A percentile compares a stretch with the other conserved stretches of the same genome.
These are phyloP conservation scores for Forficula auricularia DNA, from an alignment of 1,140 invertebrate genomes.

Conservation along the genomic window DNA sequence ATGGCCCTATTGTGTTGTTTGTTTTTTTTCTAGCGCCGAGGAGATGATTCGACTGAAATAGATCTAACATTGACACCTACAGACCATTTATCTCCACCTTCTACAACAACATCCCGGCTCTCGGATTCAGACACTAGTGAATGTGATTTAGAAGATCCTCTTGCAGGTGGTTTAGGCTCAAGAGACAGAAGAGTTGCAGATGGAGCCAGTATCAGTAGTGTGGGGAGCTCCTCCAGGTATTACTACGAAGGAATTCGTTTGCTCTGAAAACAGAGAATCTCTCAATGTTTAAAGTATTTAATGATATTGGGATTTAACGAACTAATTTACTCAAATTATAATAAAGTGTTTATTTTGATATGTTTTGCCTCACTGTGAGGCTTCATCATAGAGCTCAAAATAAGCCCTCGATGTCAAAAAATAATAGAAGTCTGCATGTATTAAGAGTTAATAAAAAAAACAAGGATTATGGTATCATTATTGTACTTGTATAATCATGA, in stretches of 20 bases:
- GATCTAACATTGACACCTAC: slow-evolving; percentile 33
- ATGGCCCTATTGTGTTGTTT: neutral
- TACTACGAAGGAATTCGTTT: neutral
- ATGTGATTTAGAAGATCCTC: slow-evolving; percentile 60
- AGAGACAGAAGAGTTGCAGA: slow-evolving; percentile 44
- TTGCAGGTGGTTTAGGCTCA: slow-evolving; percentile 27
- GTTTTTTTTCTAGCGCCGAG: slow-evolving; percentile 1
- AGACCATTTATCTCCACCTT: slow-evolving; percentile 83
- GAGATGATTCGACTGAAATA: slow-evolving; percentile 27
- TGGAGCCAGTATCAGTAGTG: slow-evolving; percentile 66
- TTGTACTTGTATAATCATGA: too few species aligned
- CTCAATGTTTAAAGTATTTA: too few species aligned
- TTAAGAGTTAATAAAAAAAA: too few species aligned
- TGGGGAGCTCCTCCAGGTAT: slow-evolving; percentile 66
- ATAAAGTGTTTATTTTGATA: too few species aligned
- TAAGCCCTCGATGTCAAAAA: too few species aligned
- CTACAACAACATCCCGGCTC: slow-evolving; percentile 64
- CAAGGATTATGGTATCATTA: too few species aligned
- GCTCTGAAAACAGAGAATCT: too few species aligned
- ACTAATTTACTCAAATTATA: too few species aligned
- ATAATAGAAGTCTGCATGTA: too few species aligned
- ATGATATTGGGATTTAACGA: too few species aligned
- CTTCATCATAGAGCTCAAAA: too few species aligned
- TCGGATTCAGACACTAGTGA: slow-evolving; percentile 89
- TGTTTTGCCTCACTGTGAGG: too few species aligned